phyloP scores from a whole-genome alignment of 2,797 vertebrate species.

The Odontamblyopus rebecca region DNA sequence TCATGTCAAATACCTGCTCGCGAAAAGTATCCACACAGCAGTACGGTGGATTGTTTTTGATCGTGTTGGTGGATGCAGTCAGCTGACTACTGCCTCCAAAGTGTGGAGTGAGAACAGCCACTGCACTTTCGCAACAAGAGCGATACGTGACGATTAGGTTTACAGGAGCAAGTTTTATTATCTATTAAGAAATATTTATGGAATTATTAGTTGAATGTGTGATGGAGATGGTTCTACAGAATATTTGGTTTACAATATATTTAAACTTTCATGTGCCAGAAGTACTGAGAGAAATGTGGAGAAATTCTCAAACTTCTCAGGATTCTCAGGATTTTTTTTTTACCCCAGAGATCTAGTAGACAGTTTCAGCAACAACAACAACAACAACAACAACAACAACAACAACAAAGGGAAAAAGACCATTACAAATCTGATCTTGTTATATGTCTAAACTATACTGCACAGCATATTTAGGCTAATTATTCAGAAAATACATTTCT shows the following conservation, averaged over 20 bases:
- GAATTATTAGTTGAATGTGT: neutral
- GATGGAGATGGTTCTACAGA: neutral
- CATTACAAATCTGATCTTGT: too few species aligned
- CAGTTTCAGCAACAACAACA: too few species aligned
- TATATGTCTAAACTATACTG: too few species aligned
- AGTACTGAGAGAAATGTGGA: neutral
- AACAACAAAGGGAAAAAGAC: too few species aligned
- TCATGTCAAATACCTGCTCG: constrained; percentile 34
- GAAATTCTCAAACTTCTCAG: neutral
- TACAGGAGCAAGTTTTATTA: neutral
- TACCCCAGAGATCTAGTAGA: too few species aligned
- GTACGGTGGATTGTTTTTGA: constrained; percentile 6
- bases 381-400: too few species aligned
- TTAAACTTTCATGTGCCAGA: neutral
- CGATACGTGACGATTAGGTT: neutral
- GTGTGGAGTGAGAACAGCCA: neutral
- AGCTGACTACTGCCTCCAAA: constrained; percentile 48
- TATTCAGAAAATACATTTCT: too few species aligned
- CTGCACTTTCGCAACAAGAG: constrained; percentile 47
- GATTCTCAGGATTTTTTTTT: too few species aligned
- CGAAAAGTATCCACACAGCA: constrained; percentile 4
- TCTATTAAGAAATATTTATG: neutral
- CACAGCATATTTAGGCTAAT: too few species aligned
- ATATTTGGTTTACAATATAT: neutral
- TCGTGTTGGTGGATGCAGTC: constrained; percentile 26